Evolutionary conservation across 2,113 vertebrate species (phyloP), one percentile per base, ranked within the genome.

Genomic region (human (Homo sapiens)): DNA sequence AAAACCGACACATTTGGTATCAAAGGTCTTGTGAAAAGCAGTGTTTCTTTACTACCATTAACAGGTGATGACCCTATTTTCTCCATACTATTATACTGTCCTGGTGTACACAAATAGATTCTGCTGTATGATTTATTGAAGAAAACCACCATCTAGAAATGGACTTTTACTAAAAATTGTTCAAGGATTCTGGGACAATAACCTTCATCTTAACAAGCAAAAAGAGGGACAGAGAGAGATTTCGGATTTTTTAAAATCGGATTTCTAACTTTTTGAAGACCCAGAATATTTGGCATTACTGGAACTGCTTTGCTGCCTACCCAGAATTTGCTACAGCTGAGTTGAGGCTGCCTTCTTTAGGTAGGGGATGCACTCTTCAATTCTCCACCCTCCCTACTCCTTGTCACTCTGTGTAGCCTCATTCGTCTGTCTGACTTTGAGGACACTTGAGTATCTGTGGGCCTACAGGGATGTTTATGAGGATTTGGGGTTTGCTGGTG

Each of bases 141-240:
- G 99, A 99, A 99, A 99, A 99, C 99, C 99, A 99, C 99, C 98
- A 99, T 98, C 98, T 99, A 98, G 99, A 99, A 99, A 99, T 99
- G 99, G 99, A 99, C 99, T 99, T 99, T 99, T 99, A 99, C 99
- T 99, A n/a, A 99, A 99, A 99, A 99, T 99, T 99, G 99, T 99
- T 99, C 99, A 99, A 99, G 99, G 99, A 99, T 99, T 99, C 99
- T 99, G 98, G 98, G 98, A 99, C 99, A 99, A 99, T 99, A 99
- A 99, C 99, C 99, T 99, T 55, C 52, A 55, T 20, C 52, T 99
- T 99, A 99, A 99, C 99, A 99, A 99, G 99, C 99, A 99, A 83
- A 72, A 38, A 72, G 18, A 73, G 48, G 40, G 35, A 32, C 5
- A 70, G 7, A n/a, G 14, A 30, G 32, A 57, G 40, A 84, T 38